Evolutionary conservation across 2,797 vertebrate genomes (phyloP).

Genomic region (Arremon brunneinucha): DNA sequence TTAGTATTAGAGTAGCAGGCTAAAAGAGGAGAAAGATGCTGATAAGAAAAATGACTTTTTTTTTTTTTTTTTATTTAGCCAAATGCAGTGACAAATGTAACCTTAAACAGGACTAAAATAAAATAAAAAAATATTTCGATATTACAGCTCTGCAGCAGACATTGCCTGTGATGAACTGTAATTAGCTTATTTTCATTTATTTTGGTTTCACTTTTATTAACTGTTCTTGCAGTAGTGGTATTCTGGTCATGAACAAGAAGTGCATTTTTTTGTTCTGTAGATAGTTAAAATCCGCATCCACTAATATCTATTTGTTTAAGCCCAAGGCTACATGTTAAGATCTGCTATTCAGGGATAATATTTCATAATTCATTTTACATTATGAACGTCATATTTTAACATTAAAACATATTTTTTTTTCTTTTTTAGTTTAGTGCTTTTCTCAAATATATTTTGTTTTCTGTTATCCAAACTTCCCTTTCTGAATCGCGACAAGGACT

Average conservation of each 20-base stretch:
- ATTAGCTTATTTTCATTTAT: neutral
- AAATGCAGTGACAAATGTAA: neutral
- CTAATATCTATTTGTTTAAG: neutral
- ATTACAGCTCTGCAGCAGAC: neutral
- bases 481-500: slow-evolving; percentile 43
- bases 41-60: neutral
- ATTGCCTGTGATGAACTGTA: neutral
- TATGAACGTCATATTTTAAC: slow-evolving; percentile 25
- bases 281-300: neutral
- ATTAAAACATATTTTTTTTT: slow-evolving; percentile 53
- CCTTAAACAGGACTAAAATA: neutral
- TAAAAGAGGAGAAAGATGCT: neutral
- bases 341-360: neutral
- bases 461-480: slow-evolving; percentile 30
- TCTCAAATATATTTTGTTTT: slow-evolving; percentile 40
- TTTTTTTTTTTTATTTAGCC: neutral
- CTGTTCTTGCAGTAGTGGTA: neutral
- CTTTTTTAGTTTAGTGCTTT: slow-evolving; percentile 52
- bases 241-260: neutral
- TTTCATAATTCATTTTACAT: slow-evolving; percentile 31
- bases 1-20: neutral
- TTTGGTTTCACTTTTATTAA: neutral
- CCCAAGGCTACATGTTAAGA: neutral
- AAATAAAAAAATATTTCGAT: neutral
- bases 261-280: neutral